Percentiles rank a stretch among this genome's conserved stretches.
phyloP scores from a whole-genome alignment of 2,797 vertebrate species.

The Pristis pectinata region DNA sequence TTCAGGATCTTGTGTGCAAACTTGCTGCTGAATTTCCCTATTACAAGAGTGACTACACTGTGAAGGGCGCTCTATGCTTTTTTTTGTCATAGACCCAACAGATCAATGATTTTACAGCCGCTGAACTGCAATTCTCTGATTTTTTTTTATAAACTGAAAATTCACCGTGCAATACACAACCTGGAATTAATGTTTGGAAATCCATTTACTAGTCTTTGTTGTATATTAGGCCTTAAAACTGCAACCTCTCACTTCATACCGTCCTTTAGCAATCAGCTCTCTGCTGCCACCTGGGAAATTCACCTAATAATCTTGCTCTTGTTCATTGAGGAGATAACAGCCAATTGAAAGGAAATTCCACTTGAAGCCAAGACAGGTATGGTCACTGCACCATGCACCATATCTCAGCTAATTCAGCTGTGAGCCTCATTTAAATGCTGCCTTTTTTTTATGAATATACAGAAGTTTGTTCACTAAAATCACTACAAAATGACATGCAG shows the following conservation, averaged over 20 bases:
- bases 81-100: no score
- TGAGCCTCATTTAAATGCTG: not conserved
- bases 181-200: not conserved
- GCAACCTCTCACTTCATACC: not conserved
- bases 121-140: no score
- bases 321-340: not conserved
- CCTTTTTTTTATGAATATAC: no score
- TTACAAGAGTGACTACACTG: not conserved
- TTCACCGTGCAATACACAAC: no score
- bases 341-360: not conserved
- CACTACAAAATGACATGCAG: no score
- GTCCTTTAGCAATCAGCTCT: not conserved
- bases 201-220: not conserved
- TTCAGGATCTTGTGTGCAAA: not conserved
- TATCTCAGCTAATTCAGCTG: not conserved
- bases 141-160: no score
- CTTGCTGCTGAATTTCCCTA: not conserved
- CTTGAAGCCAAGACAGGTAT: not conserved
- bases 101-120: no score
- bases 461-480: no score
- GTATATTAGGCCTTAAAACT: not conserved
- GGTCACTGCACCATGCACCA: not conserved
- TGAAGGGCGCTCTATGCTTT: no score
- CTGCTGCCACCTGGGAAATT: not conserved
- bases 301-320: not conserved